These are phyloP conservation scores for Ormyrus rosae DNA, from an alignment of 2,888 invertebrate genomes.

Conservation along the genomic window DNA sequence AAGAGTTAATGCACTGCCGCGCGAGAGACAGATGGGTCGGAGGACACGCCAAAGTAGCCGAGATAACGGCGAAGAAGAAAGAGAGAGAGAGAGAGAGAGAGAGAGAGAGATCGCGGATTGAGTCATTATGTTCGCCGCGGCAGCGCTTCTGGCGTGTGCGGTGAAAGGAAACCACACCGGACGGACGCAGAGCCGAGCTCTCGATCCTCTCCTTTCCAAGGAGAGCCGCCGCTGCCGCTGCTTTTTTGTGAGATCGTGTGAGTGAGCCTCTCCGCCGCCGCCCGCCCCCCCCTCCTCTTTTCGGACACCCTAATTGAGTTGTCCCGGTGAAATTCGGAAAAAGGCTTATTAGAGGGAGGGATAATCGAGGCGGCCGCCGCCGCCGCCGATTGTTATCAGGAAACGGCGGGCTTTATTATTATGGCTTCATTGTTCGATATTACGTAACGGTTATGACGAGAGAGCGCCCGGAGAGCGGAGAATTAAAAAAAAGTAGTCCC, in stretches of 20 bases:
- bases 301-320: too few species aligned
- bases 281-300: neutral
- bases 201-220: too few species aligned
- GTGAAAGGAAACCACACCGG: conserved; percentile 69
- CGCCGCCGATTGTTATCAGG: too few species aligned
- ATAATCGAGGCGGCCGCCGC: neutral
- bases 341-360: neutral
- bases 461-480: neutral
- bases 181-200: too few species aligned
- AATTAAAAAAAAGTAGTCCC: neutral
- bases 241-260: conserved; percentile 19
- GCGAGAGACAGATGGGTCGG: conserved; percentile 62
- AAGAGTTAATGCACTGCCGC: conserved; percentile 51
- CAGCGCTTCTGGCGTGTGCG: conserved; percentile 64
- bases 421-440: too few species aligned
- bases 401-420: too few species aligned
- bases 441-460: neutral
- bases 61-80: conserved; percentile 49
- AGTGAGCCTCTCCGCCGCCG: conserved; percentile 1
- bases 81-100: conserved; percentile 30
- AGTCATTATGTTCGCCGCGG: conserved; percentile 74
- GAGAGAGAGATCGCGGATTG: conserved; percentile 71
- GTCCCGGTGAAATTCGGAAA: conserved; percentile 43
- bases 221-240: neutral
- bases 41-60: conserved; percentile 55